phyloP scores from a whole-genome alignment of 2,797 vertebrate species.

The Enteromius anoplus region DNA sequence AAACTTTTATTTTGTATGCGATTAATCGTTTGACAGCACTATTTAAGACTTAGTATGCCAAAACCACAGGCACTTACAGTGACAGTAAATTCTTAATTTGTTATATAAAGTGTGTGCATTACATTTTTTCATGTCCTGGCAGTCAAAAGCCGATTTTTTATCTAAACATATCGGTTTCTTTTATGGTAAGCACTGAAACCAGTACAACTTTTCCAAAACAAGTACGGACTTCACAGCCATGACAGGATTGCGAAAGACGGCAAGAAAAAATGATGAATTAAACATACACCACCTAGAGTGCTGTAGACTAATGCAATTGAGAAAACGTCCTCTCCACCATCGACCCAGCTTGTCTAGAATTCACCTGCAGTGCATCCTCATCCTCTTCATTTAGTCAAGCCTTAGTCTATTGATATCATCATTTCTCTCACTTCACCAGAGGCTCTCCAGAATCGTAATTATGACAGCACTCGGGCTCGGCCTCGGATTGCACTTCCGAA shows the following conservation, averaged over 20 bases:
- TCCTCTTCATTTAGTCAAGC: conserved; percentile 52
- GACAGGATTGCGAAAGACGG: not conserved
- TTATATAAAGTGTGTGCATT: not conserved
- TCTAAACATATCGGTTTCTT: not conserved
- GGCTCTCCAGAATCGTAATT: conserved; percentile 53
- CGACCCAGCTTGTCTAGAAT: conserved; percentile 33
- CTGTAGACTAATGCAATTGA: conserved; percentile 20
- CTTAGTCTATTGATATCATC: conserved; percentile 49
- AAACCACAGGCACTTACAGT: not conserved
- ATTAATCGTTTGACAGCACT: not conserved
- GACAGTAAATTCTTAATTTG: not conserved
- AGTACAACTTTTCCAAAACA: not conserved
- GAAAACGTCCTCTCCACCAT: conserved; percentile 17
- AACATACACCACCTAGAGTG: conserved; percentile 10
- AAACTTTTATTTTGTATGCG: too few relatives aligned
- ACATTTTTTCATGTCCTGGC: not conserved
- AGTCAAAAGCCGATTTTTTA: not conserved
- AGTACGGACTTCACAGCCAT: not conserved
- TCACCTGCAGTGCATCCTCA: conserved; percentile 45
- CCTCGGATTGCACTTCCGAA: conserved; percentile 28
- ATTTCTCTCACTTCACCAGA: conserved; percentile 49
- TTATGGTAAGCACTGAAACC: not conserved
- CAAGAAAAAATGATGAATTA: not conserved
- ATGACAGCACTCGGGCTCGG: conserved; percentile 41
- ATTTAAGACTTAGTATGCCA: not conserved